Percentiles rank a stretch among this genome's conserved stretches.
phyloP scores from a whole-genome alignment of 2,113 vertebrate genomes.

The Panurus biarmicus region DNA sequence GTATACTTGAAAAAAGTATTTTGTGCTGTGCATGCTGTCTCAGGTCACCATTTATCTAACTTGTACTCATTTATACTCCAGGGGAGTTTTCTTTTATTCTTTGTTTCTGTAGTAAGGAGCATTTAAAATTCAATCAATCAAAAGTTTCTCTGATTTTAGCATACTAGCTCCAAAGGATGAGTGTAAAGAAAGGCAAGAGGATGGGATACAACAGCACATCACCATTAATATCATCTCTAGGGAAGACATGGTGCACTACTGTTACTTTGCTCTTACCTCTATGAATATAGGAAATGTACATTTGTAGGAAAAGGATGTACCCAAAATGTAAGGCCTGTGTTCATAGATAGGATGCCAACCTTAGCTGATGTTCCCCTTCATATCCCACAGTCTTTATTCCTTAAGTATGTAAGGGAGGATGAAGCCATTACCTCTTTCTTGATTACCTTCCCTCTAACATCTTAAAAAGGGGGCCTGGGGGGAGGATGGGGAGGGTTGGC shows the following conservation, averaged over 20 bases:
- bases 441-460: not conserved
- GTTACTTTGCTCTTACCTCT: not conserved
- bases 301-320: not conserved
- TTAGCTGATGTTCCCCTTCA: not conserved
- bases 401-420: not conserved
- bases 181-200: not conserved
- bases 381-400: not conserved
- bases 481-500: not conserved
- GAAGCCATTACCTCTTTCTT: not conserved
- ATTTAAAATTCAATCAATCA: not conserved
- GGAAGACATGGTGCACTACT: not conserved
- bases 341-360: not conserved
- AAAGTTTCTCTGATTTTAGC: not conserved
- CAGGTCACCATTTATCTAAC: not conserved
- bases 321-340: not conserved
- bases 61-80: not conserved
- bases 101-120: not conserved
- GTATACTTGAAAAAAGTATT: not conserved
- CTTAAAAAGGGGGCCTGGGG: rapidly evolving
- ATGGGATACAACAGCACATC: not conserved
- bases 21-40: not conserved
- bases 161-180: not conserved
- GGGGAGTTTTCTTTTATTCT: not conserved
- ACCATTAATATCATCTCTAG: not conserved
- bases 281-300: not conserved